phyloP scores from a whole-genome alignment of 2,797 vertebrate species.

The Psittacula derbiana region DNA sequence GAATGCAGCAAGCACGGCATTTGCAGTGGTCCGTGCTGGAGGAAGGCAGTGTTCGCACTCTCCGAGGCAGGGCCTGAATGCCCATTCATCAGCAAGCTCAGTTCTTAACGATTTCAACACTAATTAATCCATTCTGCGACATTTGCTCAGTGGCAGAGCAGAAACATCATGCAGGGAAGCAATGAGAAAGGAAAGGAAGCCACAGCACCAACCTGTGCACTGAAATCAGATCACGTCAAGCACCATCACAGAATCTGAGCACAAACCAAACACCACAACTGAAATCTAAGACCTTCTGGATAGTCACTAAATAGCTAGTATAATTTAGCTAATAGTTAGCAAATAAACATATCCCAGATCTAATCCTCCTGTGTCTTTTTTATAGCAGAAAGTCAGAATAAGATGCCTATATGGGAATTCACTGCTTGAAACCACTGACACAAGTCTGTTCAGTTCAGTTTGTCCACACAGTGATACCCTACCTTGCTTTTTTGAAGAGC shows the following conservation, averaged over 20 bases:
- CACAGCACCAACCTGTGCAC: fast-evolving
- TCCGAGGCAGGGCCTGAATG: background rate
- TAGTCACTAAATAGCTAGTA: background rate
- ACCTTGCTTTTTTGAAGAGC: background rate
- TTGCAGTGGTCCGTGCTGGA: fast-evolving
- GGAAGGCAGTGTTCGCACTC: background rate
- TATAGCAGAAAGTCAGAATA: background rate
- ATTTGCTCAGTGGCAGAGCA: background rate
- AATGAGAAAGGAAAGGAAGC: background rate
- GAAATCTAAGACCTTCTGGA: background rate
- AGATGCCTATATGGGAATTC: background rate
- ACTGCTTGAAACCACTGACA: background rate
- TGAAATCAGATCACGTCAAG: background rate
- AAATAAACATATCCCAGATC: background rate
- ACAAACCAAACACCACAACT: background rate
- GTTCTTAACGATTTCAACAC: background rate
- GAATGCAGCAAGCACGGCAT: fast-evolving
- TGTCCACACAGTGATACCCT: background rate
- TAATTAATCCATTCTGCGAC: conserved; percentile 27
- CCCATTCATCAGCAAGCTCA: background rate
- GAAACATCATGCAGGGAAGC: background rate
- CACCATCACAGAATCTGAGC: background rate
- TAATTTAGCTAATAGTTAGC: background rate
- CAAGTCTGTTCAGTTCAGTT: background rate
- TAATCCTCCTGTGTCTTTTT: background rate